Evolutionary conservation across 2,113 vertebrate genomes (phyloP), one percentile per base, ranked within the genome.

Genomic region (Ranitomeya variabilis): DNA sequence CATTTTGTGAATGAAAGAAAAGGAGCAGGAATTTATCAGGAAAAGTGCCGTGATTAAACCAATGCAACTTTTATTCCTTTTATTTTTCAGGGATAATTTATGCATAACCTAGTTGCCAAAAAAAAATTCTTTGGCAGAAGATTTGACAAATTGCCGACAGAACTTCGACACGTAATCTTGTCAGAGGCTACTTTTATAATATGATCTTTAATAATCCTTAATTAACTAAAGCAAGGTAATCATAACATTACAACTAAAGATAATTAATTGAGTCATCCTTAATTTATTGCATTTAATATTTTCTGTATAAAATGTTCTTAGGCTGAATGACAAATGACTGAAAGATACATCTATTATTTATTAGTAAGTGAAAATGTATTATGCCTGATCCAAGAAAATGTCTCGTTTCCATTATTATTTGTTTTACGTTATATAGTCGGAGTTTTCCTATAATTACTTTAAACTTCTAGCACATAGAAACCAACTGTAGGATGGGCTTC

Each of bases 101-200:
- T 73, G 69, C 69, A 73, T 21, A 79, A 14, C 45, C 71, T 55
- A 13, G 51, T 57, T 73, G 83, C 66, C 66, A 85, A 85, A 31
- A 6, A 74, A 85, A 52, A 52, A 54, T 26, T 45, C 31, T 51
- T 73, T 73, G 66, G 66, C 66, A 55, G 67, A 6, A 73, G 51
- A 73, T 85, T 23, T 23, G 52, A 85, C 37, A 85, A 71, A 73
- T 84, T 84, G 54, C 66, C 19, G 18, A 52, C 82, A 73, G 66
- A 57, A 57, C 51, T n/a, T 16, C 13, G 62, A 82, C 59, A 60
- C 9, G 16, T 37, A 37, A 45, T 82, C 23, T 45, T 37, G 80
- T 62, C 26, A 37, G n/a, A 19, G 26, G 13, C 7, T 51, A 64
- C 15, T 37, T 62, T 71, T 26, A 71, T 71, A 31, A 59, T 60